A percentile compares a stretch with the other conserved stretches of the same genome.
phyloP scores from a whole-genome alignment of 2,797 vertebrate genomes.

The Botia kubotai region DNA sequence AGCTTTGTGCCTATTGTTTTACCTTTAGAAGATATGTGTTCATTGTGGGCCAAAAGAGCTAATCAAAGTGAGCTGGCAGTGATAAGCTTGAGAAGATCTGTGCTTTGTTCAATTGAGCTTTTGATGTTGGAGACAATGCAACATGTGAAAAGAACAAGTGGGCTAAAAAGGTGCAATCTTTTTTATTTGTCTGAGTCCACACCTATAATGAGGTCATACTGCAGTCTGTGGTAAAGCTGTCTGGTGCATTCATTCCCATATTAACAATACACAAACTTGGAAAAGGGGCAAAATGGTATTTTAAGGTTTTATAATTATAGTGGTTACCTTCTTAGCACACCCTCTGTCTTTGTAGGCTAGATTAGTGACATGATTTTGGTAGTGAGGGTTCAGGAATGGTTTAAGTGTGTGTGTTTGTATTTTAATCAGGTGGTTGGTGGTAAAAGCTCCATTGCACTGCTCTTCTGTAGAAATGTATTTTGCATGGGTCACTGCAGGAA shows the following conservation, averaged over 20 bases:
- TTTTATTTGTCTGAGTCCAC: constrained; percentile 75
- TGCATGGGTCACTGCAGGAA: constrained; percentile 9
- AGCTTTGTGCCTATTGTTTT: constrained; percentile 79
- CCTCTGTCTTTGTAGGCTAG: background rate
- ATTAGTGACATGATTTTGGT: background rate
- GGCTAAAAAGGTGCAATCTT: constrained; percentile 72
- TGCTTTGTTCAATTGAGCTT: constrained; percentile 40
- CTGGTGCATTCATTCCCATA: constrained; percentile 28
- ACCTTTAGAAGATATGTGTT: constrained; percentile 70
- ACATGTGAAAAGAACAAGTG: constrained; percentile 80
- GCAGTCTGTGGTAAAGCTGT: constrained; percentile 39
- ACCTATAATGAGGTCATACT: constrained; percentile 76
- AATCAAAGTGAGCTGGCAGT: constrained; percentile 80
- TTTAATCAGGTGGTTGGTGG: constrained; percentile 23
- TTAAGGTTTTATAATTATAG: too few relatives aligned
- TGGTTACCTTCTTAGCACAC: background rate
- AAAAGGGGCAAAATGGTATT: background rate
- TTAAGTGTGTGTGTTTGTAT: constrained; percentile 6
- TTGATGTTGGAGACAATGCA: constrained; percentile 69
- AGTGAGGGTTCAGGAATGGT: background rate
- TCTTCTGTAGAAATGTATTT: background rate
- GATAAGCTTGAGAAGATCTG: constrained; percentile 74
- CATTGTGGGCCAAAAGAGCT: constrained; percentile 77
- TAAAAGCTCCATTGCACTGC: constrained; percentile 22
- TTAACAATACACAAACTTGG: constrained; percentile 25